Conservation (phyloP, 1,140 invertebrate genomes). For the Frieseomelitta varia region DNA sequence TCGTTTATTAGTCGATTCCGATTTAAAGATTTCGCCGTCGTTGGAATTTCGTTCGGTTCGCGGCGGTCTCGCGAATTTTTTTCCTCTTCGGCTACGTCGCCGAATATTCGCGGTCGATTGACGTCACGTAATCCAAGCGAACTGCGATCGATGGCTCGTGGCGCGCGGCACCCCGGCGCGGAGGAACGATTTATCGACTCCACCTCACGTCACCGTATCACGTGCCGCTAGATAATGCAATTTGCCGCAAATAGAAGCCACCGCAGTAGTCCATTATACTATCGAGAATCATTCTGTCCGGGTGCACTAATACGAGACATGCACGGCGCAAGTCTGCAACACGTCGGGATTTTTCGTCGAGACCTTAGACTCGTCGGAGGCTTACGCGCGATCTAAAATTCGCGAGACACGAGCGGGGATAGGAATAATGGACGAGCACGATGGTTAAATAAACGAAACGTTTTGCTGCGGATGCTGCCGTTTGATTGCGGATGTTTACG, state of each 20-base stretch:
- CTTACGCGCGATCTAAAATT: neutral
- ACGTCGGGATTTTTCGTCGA: neutral
- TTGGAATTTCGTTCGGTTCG: neutral
- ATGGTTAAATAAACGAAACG: neutral
- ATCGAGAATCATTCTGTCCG: slow-evolving; percentile 42
- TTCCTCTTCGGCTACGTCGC: slow-evolving; percentile 7
- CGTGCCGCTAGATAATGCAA: slow-evolving; percentile 57
- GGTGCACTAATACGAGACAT: slow-evolving; percentile 8
- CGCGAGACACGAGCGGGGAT: no score
- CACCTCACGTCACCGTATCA: slow-evolving; percentile 56
- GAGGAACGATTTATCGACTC: slow-evolving; percentile 56
- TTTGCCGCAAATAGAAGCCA: slow-evolving; percentile 51
- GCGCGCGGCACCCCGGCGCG: neutral
- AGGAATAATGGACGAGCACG: neutral
- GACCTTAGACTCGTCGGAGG: neutral
- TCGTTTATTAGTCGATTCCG: neutral
- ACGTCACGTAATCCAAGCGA: slow-evolving; percentile 57
- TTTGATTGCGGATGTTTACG: no score
- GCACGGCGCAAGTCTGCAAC: neutral
- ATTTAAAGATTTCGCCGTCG: neutral
- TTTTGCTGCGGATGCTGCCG: neutral
- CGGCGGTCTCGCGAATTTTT: neutral
- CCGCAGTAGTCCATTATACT: slow-evolving; percentile 43
- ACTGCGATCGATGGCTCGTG: slow-evolving; percentile 11
- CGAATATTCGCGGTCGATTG: slow-evolving; percentile 54